These are phyloP conservation scores for Hemichromis elongatus DNA, from an alignment of 2,113 vertebrate genomes.

Conservation along the genomic window DNA sequence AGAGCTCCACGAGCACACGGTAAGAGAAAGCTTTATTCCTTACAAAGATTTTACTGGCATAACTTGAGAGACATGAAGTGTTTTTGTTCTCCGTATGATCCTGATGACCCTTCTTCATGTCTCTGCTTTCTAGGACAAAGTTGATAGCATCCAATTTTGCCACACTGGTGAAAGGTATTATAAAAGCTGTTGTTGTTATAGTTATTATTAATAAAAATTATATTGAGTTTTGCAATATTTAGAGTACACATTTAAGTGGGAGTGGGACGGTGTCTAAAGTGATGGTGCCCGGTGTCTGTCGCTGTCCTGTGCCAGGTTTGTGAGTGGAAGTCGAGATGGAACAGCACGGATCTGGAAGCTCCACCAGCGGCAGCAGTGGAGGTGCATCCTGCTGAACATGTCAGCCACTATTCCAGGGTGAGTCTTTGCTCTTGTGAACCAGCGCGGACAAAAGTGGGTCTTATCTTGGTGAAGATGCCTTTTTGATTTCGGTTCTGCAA, in stretches of 20 bases:
- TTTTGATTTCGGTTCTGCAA: background rate
- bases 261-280: background rate
- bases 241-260: background rate
- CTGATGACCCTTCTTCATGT: background rate
- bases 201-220: background rate
- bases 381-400: slow-evolving; percentile 90
- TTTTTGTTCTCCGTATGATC: background rate
- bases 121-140: slow-evolving; percentile 83
- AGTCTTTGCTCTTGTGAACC: background rate
- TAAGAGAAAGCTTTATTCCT: slow-evolving; percentile 39
- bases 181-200: background rate
- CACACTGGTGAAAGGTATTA: slow-evolving; percentile 86
- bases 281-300: background rate
- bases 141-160: slow-evolving; percentile 97
- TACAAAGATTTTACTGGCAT: background rate
- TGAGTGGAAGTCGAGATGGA: slow-evolving; percentile 95
- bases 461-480: background rate
- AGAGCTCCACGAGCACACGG: slow-evolving; percentile 90
- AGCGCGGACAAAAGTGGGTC: background rate
- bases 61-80: too few relatives aligned
- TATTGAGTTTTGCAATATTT: background rate
- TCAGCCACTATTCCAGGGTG: slow-evolving; percentile 84
- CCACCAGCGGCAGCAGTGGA: slow-evolving; percentile 87
- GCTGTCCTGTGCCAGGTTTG: slow-evolving; percentile 75
- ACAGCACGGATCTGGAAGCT: slow-evolving; percentile 92